A percentile compares a stretch with the other conserved stretches of the same genome.
Evolutionary conservation across 2,888 invertebrate genomes (phyloP).

Genomic region (Ennomos fuscantarius): DNA sequence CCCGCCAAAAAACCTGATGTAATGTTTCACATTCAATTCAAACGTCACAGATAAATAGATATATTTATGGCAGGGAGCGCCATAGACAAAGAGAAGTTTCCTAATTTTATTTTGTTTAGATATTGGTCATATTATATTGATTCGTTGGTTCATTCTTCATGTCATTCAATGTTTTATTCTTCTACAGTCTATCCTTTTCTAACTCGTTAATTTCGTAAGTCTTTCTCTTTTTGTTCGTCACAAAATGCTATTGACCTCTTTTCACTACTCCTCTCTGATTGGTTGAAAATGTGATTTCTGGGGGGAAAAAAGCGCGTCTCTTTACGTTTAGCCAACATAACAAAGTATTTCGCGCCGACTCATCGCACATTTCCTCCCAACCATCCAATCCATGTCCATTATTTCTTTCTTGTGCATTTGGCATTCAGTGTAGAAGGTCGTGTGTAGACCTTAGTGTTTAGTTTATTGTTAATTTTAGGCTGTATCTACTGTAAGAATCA

Average conservation of each 20-base stretch:
- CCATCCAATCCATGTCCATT: slow-evolving; percentile 39
- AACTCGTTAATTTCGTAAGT: slow-evolving; percentile 24
- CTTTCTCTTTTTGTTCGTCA: slow-evolving; percentile 50
- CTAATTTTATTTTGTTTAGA: background rate
- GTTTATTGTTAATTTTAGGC: slow-evolving; percentile 84
- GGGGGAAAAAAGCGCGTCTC: slow-evolving; percentile 58
- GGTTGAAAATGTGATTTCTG: slow-evolving; percentile 47
- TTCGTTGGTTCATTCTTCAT: slow-evolving; percentile 50
- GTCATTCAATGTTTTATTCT: background rate
- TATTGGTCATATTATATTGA: no score
- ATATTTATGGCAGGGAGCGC: no score
- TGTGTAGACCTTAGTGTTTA: slow-evolving; percentile 76
- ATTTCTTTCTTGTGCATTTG: slow-evolving; percentile 82
- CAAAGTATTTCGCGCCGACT: slow-evolving; percentile 67
- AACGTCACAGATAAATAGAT: no score
- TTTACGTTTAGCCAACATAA: slow-evolving; percentile 58
- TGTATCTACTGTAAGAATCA: slow-evolving; percentile 72
- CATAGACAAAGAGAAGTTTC: no score
- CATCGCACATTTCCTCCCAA: slow-evolving; percentile 47
- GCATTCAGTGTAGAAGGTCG: slow-evolving; percentile 82
- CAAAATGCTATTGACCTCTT: slow-evolving; percentile 73
- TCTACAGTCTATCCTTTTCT: slow-evolving; percentile 48
- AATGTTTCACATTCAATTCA: no score
- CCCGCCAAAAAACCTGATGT: no score
- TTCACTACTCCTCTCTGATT: slow-evolving; percentile 55